A percentile compares a stretch with the other conserved stretches of the same genome.
phyloP scores from a whole-genome alignment of 2,888 invertebrate species.

The Xestoiulus laeticollis region DNA sequence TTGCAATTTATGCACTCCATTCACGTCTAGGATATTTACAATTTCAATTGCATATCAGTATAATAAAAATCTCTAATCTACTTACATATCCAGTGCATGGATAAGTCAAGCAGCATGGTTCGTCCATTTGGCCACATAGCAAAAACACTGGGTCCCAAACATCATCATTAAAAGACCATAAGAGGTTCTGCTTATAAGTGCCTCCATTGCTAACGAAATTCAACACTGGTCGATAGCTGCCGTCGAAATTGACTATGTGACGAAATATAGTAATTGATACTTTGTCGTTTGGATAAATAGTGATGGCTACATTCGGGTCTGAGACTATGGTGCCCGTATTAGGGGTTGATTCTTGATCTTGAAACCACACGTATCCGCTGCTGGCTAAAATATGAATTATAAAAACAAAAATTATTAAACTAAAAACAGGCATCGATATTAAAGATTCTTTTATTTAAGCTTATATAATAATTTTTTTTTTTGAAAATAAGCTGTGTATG shows the following conservation, averaged over 20 bases:
- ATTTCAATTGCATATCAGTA: neutral
- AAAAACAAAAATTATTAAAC: neutral
- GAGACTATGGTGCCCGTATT: slow-evolving; percentile 24
- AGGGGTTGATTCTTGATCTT: neutral
- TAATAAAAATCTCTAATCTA: neutral
- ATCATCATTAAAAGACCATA: neutral
- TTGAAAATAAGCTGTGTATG: too few species aligned
- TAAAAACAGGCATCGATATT: too few species aligned
- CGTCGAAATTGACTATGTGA: neutral
- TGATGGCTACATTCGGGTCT: neutral
- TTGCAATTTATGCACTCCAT: neutral
- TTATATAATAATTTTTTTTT: neutral
- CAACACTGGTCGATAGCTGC: neutral
- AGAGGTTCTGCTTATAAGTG: slow-evolving; percentile 1
- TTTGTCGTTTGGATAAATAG: neutral
- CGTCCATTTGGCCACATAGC: neutral
- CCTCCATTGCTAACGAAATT: slow-evolving; percentile 25
- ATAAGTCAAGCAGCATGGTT: neutral
- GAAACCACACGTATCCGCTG: neutral
- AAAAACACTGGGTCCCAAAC: neutral
- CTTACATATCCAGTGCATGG: slow-evolving; percentile 39
- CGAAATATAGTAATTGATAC: neutral
- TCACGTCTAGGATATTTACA: neutral
- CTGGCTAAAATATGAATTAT: neutral
- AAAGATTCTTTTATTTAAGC: neutral